Evolutionary conservation across 1,140 invertebrate genomes (phyloP).

Genomic region (Melanaphis sacchari): DNA sequence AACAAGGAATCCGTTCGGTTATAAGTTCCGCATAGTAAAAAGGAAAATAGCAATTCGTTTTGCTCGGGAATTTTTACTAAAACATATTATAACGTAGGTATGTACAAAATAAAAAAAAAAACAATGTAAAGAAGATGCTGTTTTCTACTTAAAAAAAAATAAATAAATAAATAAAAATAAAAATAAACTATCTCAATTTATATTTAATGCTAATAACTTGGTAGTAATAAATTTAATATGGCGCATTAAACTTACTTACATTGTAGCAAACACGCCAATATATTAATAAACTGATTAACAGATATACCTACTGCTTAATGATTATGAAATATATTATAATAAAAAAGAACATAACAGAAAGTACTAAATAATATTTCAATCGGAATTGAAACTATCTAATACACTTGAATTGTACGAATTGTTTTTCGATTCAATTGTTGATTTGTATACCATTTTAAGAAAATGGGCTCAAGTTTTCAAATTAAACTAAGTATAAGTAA

Average conservation of each 20-base stretch:
- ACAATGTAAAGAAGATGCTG: background rate
- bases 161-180: background rate
- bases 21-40: constrained; percentile 36
- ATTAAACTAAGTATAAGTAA: background rate
- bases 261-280: background rate
- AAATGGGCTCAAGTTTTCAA: background rate
- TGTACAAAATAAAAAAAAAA: constrained; percentile 17
- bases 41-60: background rate
- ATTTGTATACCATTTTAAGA: background rate
- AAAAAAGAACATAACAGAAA: background rate
- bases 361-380: background rate
- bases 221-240: background rate
- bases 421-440: background rate
- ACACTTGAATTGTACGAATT: too few relatives aligned
- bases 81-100: background rate
- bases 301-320: background rate
- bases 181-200: background rate
- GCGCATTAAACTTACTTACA: background rate
- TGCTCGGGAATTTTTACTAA: background rate
- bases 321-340: background rate
- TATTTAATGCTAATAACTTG: background rate
- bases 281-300: background rate
- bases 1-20: constrained; percentile 43
- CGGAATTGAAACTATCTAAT: background rate
- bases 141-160: background rate